A percentile compares a stretch with the other conserved stretches of the same genome.
Conservation (phyloP, 2,888 invertebrate species). For the Deroplatys truncata region DNA sequence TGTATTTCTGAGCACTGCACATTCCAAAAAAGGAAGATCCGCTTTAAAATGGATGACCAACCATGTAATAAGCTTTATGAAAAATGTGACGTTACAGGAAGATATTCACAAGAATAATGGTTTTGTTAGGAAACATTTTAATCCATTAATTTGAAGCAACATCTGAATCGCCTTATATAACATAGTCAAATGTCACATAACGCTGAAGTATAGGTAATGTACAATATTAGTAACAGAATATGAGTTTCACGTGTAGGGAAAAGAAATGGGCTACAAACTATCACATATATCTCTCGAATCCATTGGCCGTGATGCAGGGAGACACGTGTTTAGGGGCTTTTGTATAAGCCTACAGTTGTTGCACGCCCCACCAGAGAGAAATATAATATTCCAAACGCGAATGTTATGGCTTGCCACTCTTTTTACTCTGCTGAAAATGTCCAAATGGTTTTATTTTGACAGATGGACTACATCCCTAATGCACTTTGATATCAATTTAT, state of each 20-base stretch:
- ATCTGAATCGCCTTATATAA: background rate
- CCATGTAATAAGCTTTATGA: too few relatives aligned
- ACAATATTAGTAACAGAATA: background rate
- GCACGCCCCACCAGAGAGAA: background rate
- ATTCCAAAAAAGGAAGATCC: too few relatives aligned
- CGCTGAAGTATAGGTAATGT: background rate
- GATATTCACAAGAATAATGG: too few relatives aligned
- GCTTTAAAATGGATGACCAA: too few relatives aligned
- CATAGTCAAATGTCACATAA: background rate
- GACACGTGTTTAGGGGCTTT: background rate
- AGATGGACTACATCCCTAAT: constrained; percentile 5
- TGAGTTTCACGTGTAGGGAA: background rate
- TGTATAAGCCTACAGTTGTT: background rate
- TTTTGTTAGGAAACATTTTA: background rate
- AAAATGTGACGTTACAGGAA: too few relatives aligned
- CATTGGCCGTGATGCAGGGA: background rate
- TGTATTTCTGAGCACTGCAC: too few relatives aligned
- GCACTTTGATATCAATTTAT: constrained; percentile 14
- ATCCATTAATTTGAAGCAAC: background rate
- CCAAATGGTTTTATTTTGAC: constrained; percentile 13
- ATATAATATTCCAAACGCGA: background rate
- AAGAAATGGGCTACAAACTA: background rate
- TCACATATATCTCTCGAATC: background rate
- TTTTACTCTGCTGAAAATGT: background rate
- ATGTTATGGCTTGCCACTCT: background rate